Evolutionary conservation across 2,888 invertebrate species (phyloP).

Genomic region (Drosophila gaucha): DNA sequence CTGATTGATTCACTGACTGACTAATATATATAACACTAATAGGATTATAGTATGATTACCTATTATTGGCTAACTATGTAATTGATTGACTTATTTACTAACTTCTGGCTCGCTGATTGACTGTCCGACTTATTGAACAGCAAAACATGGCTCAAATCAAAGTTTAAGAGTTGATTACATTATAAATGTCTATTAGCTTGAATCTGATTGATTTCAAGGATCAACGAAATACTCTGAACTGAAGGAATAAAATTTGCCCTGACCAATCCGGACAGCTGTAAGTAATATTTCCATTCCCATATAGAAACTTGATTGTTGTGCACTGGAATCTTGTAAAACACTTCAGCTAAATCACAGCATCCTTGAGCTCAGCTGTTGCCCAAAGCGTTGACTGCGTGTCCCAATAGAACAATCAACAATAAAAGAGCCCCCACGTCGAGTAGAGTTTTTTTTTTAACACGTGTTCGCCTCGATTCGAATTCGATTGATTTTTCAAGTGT

Average conservation of each 20-base stretch:
- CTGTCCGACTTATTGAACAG: too few species aligned
- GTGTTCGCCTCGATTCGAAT: constrained; percentile 7
- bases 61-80: too few species aligned
- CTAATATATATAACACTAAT: too few species aligned
- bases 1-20: too few species aligned
- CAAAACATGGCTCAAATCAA: too few species aligned
- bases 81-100: too few species aligned
- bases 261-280: neutral
- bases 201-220: neutral
- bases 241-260: too few species aligned
- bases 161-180: too few species aligned
- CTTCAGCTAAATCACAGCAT: neutral
- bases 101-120: too few species aligned
- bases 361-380: constrained; percentile 10
- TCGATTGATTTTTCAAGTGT: constrained; percentile 26
- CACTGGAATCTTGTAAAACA: neutral
- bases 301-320: neutral
- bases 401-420: neutral
- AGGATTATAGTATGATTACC: too few species aligned
- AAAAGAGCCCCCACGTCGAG: neutral
- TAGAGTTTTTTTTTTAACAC: constrained; percentile 7
- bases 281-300: neutral
- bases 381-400: neutral
- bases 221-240: neutral
- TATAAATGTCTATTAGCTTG: too few species aligned